Evolutionary conservation across 2,888 invertebrate genomes (phyloP).

Genomic region (Phyllotreta striolata): DNA sequence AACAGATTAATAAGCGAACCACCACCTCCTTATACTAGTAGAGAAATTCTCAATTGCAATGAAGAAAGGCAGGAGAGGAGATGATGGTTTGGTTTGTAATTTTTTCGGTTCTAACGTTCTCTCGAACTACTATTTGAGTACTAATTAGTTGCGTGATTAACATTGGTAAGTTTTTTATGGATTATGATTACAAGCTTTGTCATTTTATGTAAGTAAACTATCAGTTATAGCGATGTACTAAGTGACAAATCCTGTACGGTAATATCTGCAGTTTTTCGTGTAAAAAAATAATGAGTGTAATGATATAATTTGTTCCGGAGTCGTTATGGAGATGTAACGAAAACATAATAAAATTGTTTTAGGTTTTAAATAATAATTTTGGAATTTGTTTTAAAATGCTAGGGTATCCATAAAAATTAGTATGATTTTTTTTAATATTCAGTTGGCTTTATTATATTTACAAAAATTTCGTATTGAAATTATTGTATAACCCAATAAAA

Average conservation of each 20-base stretch:
- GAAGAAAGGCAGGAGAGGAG: conserved; percentile 39
- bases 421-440: too few relatives aligned
- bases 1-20: conserved; percentile 54
- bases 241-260: not conserved
- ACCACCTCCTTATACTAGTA: conserved; percentile 62
- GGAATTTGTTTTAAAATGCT: too few relatives aligned
- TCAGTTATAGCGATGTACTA: not conserved
- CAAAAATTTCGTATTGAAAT: too few relatives aligned
- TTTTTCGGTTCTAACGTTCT: not conserved
- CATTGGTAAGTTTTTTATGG: not conserved
- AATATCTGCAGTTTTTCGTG: too few relatives aligned
- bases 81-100: conserved; percentile 17
- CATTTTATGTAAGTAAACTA: not conserved
- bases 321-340: too few relatives aligned
- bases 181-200: not conserved
- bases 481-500: too few relatives aligned
- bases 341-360: too few relatives aligned
- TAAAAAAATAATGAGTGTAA: too few relatives aligned
- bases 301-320: too few relatives aligned
- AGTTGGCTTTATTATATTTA: too few relatives aligned
- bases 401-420: too few relatives aligned
- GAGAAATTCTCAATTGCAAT: conserved; percentile 49
- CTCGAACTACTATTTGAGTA: conserved; percentile 1
- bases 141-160: not conserved
- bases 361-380: too few relatives aligned